Evolutionary conservation across 1,140 invertebrate species (phyloP).

Genomic region (Phymorhynchus buccinoides): DNA sequence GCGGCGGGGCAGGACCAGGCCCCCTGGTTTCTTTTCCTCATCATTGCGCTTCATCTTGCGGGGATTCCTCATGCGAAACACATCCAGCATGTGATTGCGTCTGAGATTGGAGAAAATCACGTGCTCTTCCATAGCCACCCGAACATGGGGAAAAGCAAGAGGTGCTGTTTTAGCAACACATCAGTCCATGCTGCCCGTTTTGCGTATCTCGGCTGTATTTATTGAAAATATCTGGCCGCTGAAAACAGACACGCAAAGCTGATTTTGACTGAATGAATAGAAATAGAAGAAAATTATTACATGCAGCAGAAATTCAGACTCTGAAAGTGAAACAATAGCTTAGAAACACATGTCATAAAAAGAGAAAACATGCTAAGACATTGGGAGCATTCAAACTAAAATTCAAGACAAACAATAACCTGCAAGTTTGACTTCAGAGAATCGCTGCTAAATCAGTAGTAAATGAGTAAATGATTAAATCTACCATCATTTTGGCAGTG

Average conservation of each 20-base stretch:
- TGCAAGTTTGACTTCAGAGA: too few species aligned
- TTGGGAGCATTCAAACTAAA: not conserved
- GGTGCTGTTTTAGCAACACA: not conserved
- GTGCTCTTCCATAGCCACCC: not conserved
- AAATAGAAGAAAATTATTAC: too few species aligned
- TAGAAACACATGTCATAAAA: too few species aligned
- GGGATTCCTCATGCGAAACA: slow-evolving; percentile 23
- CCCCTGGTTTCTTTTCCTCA: not conserved
- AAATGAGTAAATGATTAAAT: too few species aligned
- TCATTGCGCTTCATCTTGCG: slow-evolving; percentile 8
- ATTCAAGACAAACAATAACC: too few species aligned
- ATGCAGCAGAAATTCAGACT: too few species aligned
- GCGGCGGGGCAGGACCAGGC: not conserved
- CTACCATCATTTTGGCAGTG: too few species aligned
- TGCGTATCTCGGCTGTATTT: not conserved
- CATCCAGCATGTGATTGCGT: slow-evolving; percentile 27
- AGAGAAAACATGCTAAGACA: not conserved
- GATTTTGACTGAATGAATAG: too few species aligned
- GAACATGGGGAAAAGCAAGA: not conserved
- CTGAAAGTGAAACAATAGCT: too few species aligned
- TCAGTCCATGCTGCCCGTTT: not conserved
- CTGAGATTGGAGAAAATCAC: not conserved
- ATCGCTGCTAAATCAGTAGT: too few species aligned
- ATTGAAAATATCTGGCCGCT: not conserved
- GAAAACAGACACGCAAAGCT: not conserved